A percentile compares a stretch with the other conserved stretches of the same genome.
Evolutionary conservation across 2,888 invertebrate species (phyloP).

Genomic region (Crossocerus cetratus): DNA sequence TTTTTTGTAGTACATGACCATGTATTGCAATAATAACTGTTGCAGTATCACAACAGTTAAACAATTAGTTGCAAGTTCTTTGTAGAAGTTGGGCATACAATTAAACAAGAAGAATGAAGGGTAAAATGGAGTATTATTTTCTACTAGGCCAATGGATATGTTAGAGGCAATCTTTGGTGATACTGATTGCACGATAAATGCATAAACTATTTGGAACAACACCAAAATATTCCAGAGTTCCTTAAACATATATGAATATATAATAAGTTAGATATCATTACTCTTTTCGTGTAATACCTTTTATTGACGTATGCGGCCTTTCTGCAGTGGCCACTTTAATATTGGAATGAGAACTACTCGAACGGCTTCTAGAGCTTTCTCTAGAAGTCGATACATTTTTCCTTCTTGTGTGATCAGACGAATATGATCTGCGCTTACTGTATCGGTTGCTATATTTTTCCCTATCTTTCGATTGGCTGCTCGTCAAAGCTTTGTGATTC

Average conservation of each 20-base stretch:
- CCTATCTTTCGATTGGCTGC: constrained; percentile 67
- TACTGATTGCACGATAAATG: too few relatives aligned
- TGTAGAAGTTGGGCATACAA: too few relatives aligned
- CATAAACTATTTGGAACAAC: too few relatives aligned
- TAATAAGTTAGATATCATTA: background rate
- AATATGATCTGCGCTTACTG: constrained; percentile 66
- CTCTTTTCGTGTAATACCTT: constrained; percentile 59
- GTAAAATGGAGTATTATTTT: too few relatives aligned
- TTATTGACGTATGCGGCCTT: constrained; percentile 54
- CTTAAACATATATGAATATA: constrained; percentile 4
- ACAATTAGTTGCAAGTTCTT: too few relatives aligned
- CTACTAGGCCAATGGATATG: too few relatives aligned
- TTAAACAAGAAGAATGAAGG: too few relatives aligned
- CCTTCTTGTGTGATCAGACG: constrained; percentile 63
- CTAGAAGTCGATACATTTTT: constrained; percentile 68
- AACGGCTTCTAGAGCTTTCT: constrained; percentile 72
- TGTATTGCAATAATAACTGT: too few relatives aligned
- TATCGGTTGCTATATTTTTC: constrained; percentile 66
- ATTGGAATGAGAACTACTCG: constrained; percentile 70
- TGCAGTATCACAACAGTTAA: too few relatives aligned
- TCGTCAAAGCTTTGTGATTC: constrained; percentile 65
- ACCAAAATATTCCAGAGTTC: background rate
- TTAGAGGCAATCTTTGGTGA: too few relatives aligned
- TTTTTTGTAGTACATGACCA: too few relatives aligned
- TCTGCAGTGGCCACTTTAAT: constrained; percentile 59